Base-by-base conservation (phyloP, 2,888 invertebrate genomes). In the Acanthosepion lycidas region DNA sequence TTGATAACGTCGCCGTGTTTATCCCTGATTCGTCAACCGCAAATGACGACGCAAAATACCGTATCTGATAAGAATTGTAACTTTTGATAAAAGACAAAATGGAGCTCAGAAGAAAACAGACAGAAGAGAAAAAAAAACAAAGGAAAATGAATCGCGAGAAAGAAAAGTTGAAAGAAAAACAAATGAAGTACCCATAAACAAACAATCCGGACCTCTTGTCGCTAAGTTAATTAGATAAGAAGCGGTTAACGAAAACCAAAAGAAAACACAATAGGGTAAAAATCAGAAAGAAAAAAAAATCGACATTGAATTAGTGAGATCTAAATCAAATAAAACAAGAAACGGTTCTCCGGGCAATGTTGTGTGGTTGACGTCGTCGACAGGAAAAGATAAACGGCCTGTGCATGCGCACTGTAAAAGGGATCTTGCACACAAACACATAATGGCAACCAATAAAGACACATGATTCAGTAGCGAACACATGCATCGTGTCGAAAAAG, bases 211-310 rank as follows among this genome's bases (percentile, higher is more conserved):
- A 78, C 78, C n/a, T 78, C 78, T 33, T 78, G 78, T 78, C n/a
- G 33, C n/a, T 78, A 78, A 78, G n/a, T 78, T n/a, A 78, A 78
- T 78, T 78, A n/a, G 78, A 78, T 78, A 78, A 78, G n/a, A 78
- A 78, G 12, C 78, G 78, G 78, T 78, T 78, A 15, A 12, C n/a
- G 33, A 78, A 78, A 33, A 78, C n/a, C 78, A 12, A 33, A 78
- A n/a, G 78, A 78, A 15, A 78, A 78, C 33, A 78, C n/a, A 78
- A 3, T 33, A 78, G 78, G n/a, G 78, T 78, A n/a, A n/a, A 78
- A 78, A 78, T 12, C 9, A 78, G 12, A 78, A 78, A 33, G n/a
- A 78, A 78, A 78, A 33, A 33, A 78, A 78, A 28, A 33, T 33
- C n/a, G n/a, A 33, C 78, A 78, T 78, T 78, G 33, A 78, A 78